A percentile compares a stretch with the other conserved stretches of the same genome.
phyloP scores from a whole-genome alignment of 2,888 invertebrate genomes.

The Caenorhabditis angaria region DNA sequence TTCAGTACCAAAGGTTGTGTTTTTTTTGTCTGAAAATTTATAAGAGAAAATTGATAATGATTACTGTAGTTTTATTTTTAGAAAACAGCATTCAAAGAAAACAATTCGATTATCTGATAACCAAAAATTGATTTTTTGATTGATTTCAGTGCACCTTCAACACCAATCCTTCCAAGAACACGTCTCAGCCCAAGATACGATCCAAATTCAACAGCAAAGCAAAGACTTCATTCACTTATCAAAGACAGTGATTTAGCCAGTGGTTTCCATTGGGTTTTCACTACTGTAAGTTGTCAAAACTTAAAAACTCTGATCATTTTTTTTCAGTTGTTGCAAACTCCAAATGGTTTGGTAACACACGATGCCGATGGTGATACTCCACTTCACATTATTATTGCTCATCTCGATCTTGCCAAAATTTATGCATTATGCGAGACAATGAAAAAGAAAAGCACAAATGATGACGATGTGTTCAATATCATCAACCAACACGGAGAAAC shows the following conservation, averaged over 20 bases:
- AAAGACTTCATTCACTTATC: constrained; percentile 62
- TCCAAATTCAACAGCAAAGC: constrained; percentile 55
- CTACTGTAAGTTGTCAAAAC: constrained; percentile 41
- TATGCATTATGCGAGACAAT: constrained; percentile 71
- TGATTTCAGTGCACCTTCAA: constrained; percentile 44
- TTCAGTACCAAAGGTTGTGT: too few species aligned
- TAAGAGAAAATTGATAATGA: too few species aligned
- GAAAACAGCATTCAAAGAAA: too few species aligned
- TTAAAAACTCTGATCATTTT: neutral
- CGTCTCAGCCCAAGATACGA: constrained; percentile 43
- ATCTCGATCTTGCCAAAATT: constrained; percentile 69
- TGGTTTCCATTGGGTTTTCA: constrained; percentile 70
- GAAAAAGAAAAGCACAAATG: constrained; percentile 58
- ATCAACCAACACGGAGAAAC: constrained; percentile 70
- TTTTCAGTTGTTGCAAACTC: constrained; percentile 20
- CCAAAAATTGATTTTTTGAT: neutral
- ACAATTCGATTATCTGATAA: too few species aligned
- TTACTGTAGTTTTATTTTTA: too few species aligned
- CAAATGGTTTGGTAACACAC: constrained; percentile 27
- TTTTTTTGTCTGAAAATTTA: too few species aligned
- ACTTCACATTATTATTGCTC: constrained; percentile 70
- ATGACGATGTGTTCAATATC: constrained; percentile 63
- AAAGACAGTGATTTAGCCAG: constrained; percentile 63
- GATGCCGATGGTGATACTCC: constrained; percentile 71
- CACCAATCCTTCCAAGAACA: constrained; percentile 41